Evolutionary conservation across 2,888 invertebrate species (phyloP).

Genomic region (Plebejus anna): DNA sequence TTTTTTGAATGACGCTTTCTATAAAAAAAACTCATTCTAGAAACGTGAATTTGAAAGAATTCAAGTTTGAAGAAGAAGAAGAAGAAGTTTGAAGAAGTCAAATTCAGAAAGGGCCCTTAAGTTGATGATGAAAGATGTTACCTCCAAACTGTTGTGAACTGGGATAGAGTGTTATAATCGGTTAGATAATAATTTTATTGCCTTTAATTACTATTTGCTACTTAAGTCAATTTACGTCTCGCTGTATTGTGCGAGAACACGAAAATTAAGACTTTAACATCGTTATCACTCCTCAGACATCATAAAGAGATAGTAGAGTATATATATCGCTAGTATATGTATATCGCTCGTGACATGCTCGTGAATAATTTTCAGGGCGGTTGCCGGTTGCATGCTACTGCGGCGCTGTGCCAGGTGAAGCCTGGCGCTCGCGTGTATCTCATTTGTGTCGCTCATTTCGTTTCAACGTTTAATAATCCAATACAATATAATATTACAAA

Average conservation of each 20-base stretch:
- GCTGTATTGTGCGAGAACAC: not conserved
- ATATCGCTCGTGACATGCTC: slow-evolving; percentile 27
- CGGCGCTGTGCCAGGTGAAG: slow-evolving; percentile 62
- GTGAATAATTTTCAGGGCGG: slow-evolving; percentile 43
- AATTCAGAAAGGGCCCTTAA: not conserved
- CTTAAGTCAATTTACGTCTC: not conserved
- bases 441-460: slow-evolving; percentile 25
- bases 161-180: not conserved
- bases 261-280: not conserved
- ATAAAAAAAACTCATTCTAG: no score
- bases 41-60: no score
- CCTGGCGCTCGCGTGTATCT: slow-evolving; percentile 62
- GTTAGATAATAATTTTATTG: slow-evolving; percentile 5
- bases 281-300: no score
- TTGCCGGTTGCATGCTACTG: slow-evolving; percentile 72
- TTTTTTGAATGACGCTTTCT: no score
- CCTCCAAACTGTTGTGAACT: not conserved
- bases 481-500: not conserved
- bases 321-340: no score
- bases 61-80: no score
- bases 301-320: no score
- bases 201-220: not conserved
- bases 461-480: slow-evolving; percentile 13
- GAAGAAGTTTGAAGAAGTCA: no score
- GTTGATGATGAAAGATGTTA: not conserved